Percentiles rank a stretch among this genome's conserved stretches.
Conservation (phyloP, 2,888 invertebrate species). For the Allygus modestus region DNA sequence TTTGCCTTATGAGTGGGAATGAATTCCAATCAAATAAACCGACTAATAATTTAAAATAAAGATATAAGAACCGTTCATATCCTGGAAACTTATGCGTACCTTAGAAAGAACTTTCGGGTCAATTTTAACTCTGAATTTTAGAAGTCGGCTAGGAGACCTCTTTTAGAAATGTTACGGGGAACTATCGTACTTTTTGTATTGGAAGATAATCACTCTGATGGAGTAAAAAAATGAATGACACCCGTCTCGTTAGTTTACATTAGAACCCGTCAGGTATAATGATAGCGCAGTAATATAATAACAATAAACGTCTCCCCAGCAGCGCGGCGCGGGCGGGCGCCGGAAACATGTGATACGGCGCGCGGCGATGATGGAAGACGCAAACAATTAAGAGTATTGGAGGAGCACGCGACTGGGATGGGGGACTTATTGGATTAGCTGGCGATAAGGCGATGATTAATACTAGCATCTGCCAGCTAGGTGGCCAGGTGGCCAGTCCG, state of each 20-base stretch:
- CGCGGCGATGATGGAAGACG: slow-evolving; percentile 24
- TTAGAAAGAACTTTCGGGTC: too few relatives aligned
- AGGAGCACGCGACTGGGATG: slow-evolving; percentile 36
- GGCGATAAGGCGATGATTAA: slow-evolving; percentile 38
- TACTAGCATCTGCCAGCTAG: background rate
- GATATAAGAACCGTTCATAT: too few relatives aligned
- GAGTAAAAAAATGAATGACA: background rate
- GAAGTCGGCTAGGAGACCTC: too few relatives aligned
- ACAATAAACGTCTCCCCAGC: background rate
- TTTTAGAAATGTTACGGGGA: too few relatives aligned
- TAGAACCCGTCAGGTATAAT: background rate
- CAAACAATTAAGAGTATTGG: slow-evolving; percentile 40
- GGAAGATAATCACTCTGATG: background rate
- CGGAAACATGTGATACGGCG: background rate
- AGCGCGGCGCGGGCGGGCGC: background rate
- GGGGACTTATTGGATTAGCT: slow-evolving; percentile 41
- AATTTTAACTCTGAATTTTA: too few relatives aligned
- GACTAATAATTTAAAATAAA: too few relatives aligned
- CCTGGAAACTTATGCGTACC: too few relatives aligned
- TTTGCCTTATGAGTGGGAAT: too few relatives aligned
- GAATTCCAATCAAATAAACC: too few relatives aligned
- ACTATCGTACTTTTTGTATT: too few relatives aligned
- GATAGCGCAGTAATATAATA: slow-evolving; percentile 23
- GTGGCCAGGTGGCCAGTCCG: background rate
- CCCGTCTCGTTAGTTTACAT: too few relatives aligned